Base-by-base conservation (phyloP, 2,797 vertebrate genomes). In the Artibeus lituratus region DNA sequence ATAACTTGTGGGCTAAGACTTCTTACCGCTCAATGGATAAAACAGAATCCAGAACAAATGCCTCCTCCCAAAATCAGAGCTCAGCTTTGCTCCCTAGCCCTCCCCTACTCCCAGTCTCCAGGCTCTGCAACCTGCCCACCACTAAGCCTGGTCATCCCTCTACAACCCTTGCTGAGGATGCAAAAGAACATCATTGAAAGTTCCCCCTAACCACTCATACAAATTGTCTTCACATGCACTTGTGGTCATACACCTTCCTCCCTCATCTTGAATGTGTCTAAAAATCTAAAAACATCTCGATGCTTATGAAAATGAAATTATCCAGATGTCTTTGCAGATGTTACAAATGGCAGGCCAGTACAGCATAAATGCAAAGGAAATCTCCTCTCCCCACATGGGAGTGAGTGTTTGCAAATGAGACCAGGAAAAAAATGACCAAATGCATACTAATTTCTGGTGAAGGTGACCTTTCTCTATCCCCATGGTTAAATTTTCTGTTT, bases 251-350 rank as follows among this genome's bases (percentile, higher is more conserved):
- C 0, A 2, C 39, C 62, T 94, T 92, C 90, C 70, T 89, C 73
- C 78, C 85, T 96, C 59, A 42, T 91, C 78, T 77, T 95, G 86
- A 93, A 95, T 83, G 62, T 91, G 77, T 86, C 91, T 69, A 62
- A 95, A 95, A 81, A 94, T 77, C 70, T 89, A 80, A 91, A 97
- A 91, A 95, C 91, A 94, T 87, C 89, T 93, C 87, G 1, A 55
- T 47, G 92, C 80, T 96, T 96, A 95, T 90, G 97, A 97, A 97
- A 96, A 95, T 97, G 95, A 96, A 96, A 96, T 97, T 95, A 96
- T 95, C 95, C 97, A 97, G 96, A 96, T 96, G 91, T 93, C 86
- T 96, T 85, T 95, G 86, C 96, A 97, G 95, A 97, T 96, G 96
- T 97, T 95, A 94, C 74, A 91, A 92, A 94, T 57, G 80, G 90